Conservation (phyloP, 2,888 invertebrate genomes). For the Pristionchus mayeri region DNA sequence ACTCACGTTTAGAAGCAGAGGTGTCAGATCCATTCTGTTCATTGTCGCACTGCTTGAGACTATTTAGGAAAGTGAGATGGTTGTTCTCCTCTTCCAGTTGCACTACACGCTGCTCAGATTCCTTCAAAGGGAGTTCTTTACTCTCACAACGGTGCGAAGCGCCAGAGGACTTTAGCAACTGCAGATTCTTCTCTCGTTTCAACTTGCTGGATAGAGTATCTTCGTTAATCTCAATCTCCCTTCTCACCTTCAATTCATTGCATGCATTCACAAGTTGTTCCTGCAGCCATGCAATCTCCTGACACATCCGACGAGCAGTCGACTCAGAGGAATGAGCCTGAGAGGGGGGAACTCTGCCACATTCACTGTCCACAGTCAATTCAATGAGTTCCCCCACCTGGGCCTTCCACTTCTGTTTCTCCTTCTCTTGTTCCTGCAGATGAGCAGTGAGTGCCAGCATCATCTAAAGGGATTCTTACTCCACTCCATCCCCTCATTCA, state of each 20-base stretch:
- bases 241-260: slow-evolving; percentile 78
- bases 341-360: too few species aligned
- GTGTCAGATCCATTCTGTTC: neutral
- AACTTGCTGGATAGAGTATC: too few species aligned
- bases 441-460: slow-evolving; percentile 97
- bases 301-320: slow-evolving; percentile 93
- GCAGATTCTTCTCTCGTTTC: too few species aligned
- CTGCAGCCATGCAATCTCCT: slow-evolving; percentile 98
- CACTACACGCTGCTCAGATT: slow-evolving; percentile 85
- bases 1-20: neutral
- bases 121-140: neutral
- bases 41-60: slow-evolving; percentile 85
- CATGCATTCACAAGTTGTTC: slow-evolving; percentile 98
- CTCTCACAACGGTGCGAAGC: too few species aligned
- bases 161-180: too few species aligned
- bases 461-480: slow-evolving; percentile 83
- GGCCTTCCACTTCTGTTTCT: slow-evolving; percentile 97
- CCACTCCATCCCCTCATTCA: too few species aligned
- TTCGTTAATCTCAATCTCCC: too few species aligned
- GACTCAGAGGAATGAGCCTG: neutral
- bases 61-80: slow-evolving; percentile 96
- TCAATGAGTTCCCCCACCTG: slow-evolving; percentile 55
- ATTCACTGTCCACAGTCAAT: too few species aligned
- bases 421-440: slow-evolving; percentile 93
- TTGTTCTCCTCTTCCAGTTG: slow-evolving; percentile 97